Evolutionary conservation across 2,888 invertebrate species (phyloP).

Genomic region (Leptopilina myrica): DNA sequence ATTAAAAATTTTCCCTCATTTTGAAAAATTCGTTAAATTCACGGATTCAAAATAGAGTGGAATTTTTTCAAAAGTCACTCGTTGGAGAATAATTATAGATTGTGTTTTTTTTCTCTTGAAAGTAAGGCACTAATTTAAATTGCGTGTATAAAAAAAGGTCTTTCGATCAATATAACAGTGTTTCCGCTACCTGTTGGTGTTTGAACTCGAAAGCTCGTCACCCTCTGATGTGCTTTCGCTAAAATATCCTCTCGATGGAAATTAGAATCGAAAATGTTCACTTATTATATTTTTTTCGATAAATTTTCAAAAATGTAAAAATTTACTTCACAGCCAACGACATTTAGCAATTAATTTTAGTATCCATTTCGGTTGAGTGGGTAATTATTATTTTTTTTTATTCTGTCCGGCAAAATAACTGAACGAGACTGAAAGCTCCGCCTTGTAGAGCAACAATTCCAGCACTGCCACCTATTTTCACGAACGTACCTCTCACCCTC

Average conservation of each 20-base stretch:
- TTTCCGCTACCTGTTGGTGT: constrained; percentile 36
- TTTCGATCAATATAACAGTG: constrained; percentile 22
- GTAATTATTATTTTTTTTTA: not conserved
- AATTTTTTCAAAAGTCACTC: too few relatives aligned
- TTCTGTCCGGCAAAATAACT: constrained; percentile 17
- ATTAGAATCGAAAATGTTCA: not conserved
- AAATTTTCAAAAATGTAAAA: not conserved
- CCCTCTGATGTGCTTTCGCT: not conserved
- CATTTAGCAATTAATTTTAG: not conserved
- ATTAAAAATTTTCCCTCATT: too few relatives aligned
- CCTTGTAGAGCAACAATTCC: not conserved
- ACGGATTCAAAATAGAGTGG: too few relatives aligned
- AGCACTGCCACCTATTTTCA: constrained; percentile 24
- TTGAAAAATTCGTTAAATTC: too few relatives aligned
- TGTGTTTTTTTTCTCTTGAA: not conserved
- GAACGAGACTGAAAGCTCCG: constrained; percentile 21
- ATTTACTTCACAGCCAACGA: not conserved
- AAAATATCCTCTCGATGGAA: not conserved
- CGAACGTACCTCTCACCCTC: not conserved
- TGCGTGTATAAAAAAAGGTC: constrained; percentile 5
- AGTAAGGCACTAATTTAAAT: not conserved
- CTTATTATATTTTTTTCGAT: not conserved
- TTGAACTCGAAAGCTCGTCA: not conserved
- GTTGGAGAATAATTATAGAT: not conserved
- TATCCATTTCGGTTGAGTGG: too few relatives aligned